Conservation (phyloP, 2,888 invertebrate species). For the Saturnia pavonia region DNA sequence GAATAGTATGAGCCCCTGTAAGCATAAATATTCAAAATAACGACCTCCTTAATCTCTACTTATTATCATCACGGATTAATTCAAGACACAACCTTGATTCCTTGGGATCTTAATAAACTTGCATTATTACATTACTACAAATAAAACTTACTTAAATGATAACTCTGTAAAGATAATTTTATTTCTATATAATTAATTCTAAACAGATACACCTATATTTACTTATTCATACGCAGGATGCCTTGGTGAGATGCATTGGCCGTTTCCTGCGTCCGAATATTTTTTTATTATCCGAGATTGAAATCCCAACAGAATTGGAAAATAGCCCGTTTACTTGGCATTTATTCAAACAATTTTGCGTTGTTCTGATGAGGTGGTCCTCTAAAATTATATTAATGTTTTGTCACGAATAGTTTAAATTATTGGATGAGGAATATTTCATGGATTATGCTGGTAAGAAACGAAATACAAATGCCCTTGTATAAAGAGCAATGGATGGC, state of each 20-base stretch:
- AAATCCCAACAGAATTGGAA: conserved; percentile 51
- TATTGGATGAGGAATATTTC: conserved; percentile 26
- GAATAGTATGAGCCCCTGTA: too few relatives aligned
- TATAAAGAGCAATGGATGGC: conserved; percentile 25
- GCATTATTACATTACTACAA: neutral
- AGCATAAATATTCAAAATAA: too few relatives aligned
- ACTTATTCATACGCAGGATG: neutral
- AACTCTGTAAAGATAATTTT: neutral
- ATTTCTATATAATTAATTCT: neutral
- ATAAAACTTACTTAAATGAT: neutral
- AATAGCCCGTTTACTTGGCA: conserved; percentile 64
- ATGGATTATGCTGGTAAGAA: conserved; percentile 20
- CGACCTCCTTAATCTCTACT: too few relatives aligned
- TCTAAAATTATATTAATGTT: conserved; percentile 59
- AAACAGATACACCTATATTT: neutral
- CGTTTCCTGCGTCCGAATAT: conserved; percentile 20
- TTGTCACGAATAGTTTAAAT: conserved; percentile 40
- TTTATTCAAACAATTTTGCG: conserved; percentile 67
- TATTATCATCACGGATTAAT: too few relatives aligned
- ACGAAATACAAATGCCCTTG: conserved; percentile 5
- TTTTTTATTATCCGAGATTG: conserved; percentile 43
- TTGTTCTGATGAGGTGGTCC: conserved; percentile 53
- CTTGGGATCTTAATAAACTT: neutral
- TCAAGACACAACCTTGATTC: too few relatives aligned
- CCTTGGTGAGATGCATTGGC: conserved; percentile 2